Evolutionary conservation across 2,888 invertebrate species (phyloP), one percentile per base, ranked within the genome.

Genomic region (Xanthia icteritia): DNA sequence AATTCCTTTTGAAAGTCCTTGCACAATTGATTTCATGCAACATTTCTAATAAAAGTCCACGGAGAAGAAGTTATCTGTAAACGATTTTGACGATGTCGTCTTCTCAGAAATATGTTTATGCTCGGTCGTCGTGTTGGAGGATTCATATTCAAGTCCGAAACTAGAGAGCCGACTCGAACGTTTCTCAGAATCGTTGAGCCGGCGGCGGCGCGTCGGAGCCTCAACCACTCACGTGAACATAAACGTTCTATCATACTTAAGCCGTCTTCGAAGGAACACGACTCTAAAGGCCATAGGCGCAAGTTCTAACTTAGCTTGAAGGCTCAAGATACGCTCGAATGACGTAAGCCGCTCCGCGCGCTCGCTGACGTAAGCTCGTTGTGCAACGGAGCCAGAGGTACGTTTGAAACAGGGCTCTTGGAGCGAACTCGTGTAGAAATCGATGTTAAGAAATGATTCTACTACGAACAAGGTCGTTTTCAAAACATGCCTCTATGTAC

Each of bases 281-380:
- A 90, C 89, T 90, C 93, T 93, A 92, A 94, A 84, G 79, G 58
- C 83, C 73, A 84, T 87, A 85, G 86, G 77, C 90, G 88, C 93
- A 95, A 91, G 94, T 90, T 92, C 94, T 89, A 95, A 92, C 87
- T 94, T 95, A 81, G 92, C 91, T 89, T 92, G 94, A 83, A 89
- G 88, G 88, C 84, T 86, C 81, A 84, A 87, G 92, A 91, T 91
- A 93, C 94, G 95, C 95, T 93, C 91, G 93, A 94, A 94, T 96
- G 96, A 96, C 96, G 96, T 96, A 96, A 96, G 95, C 95, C 94
- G 94, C 94, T 94, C 91, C 92, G 94, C 94, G 93, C 93, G 95
- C 93, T 94, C 93, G 96, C 96, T 96, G 96, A 96, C 96, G 96
- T 96, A 96, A 96, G 96, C 96, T 95, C 94, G 96, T 96, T 96